Base-by-base conservation (phyloP, 2,797 vertebrate genomes). In the Acanthiza pusilla region DNA sequence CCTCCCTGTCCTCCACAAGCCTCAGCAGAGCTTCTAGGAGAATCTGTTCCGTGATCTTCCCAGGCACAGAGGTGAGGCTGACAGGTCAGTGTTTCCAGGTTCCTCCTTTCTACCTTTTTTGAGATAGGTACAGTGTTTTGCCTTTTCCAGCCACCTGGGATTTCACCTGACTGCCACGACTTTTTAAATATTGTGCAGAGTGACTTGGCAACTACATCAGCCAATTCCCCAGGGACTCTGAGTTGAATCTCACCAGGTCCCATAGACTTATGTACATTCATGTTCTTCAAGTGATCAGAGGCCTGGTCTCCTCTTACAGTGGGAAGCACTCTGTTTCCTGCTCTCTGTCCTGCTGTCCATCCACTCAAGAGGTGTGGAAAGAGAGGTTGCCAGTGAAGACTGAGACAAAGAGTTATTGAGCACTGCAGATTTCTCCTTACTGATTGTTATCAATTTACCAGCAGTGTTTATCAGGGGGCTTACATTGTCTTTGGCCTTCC, bases 271-370 rank as follows among this genome's bases (percentile, higher is more conserved):
- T 0, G 1, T 7, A 30, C 2, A 4, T 58, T 36, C 32, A 68
- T 7, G 11, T 38, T 53, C 23, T 29, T n/a, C 48, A 40, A 9
- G 23, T 54, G 13, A 7, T 68, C 47, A 25, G 3, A 19, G 30
- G 53, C 29, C 5, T 25, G 13, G 13, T 58, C 16, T 54, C 34
- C 45, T 16, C 27, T 45, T 38, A 26, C 43, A n/a, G 23, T 6
- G 23, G 65, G 18, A 48, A 42, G 9, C 3, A 17, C 8, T 65
- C 51, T 17, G 5, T 4, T 63, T 22, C 32, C 27, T 22, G 20
- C 43, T 38, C 13, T 7, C 7, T 0, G 0, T 65, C n/a, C 27
- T 50, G 7, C 29, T 51, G 11, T 45, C 16, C n/a, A 34, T 18
- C n/a, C 10, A 18, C 16, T 13, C 20, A 29, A 51, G 45, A 47